phyloP scores from a whole-genome alignment of 2,888 invertebrate genomes.

The Sesia apiformis region DNA sequence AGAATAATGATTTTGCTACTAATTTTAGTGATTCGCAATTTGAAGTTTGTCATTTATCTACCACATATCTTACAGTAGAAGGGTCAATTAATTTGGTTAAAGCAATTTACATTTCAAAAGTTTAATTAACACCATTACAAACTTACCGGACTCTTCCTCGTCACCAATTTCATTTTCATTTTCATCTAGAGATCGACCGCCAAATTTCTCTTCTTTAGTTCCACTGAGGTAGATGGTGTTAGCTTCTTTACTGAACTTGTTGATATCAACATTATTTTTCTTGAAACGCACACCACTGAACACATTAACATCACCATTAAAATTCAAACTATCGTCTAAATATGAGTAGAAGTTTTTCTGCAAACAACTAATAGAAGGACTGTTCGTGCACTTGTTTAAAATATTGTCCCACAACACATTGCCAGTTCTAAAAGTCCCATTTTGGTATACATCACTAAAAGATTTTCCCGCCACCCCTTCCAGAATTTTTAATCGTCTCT shows the following conservation, averaged over 20 bases:
- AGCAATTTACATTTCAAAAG: neutral
- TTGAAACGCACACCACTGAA: conserved; percentile 78
- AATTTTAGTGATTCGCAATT: no score
- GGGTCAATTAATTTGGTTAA: neutral
- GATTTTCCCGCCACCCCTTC: conserved; percentile 48
- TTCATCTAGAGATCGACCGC: conserved; percentile 38
- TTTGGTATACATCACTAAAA: conserved; percentile 51
- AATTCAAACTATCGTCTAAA: conserved; percentile 78
- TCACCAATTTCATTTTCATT: conserved; percentile 54
- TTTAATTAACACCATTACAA: neutral
- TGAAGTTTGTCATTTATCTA: no score
- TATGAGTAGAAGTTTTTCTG: conserved; percentile 85
- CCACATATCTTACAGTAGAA: no score
- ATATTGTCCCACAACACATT: conserved; percentile 84
- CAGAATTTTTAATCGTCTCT: conserved; percentile 41
- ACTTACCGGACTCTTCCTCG: conserved; percentile 52
- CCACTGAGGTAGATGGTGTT: conserved; percentile 64
- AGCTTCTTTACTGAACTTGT: conserved; percentile 69
- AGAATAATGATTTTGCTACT: no score
- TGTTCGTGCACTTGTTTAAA: conserved; percentile 79
- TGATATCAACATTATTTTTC: conserved; percentile 76
- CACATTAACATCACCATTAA: conserved; percentile 78
- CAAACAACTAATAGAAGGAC: conserved; percentile 82
- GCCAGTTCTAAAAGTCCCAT: conserved; percentile 70
- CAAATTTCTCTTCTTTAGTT: conserved; percentile 32